These are phyloP conservation scores for Trachurus trachurus DNA, from an alignment of 2,797 vertebrate species.

Conservation along the genomic window DNA sequence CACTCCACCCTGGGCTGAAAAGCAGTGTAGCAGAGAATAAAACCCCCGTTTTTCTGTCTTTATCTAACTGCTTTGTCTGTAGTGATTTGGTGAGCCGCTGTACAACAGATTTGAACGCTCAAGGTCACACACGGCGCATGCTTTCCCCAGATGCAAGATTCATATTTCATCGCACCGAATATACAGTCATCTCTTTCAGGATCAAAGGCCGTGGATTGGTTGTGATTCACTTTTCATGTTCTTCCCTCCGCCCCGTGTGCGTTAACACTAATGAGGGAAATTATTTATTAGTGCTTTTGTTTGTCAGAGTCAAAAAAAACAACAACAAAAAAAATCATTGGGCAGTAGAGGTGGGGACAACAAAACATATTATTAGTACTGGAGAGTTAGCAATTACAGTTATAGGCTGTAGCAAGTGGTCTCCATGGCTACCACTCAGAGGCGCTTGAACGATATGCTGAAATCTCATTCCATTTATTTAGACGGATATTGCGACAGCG, in stretches of 20 bases:
- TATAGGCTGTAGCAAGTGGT: slow-evolving; percentile 18
- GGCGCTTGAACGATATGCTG: too few relatives aligned
- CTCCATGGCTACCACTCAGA: slow-evolving; percentile 27
- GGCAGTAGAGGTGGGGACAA: neutral
- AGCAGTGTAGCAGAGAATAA: slow-evolving; percentile 8
- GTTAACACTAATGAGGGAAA: neutral
- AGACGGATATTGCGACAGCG: too few relatives aligned
- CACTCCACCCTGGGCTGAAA: slow-evolving; percentile 8
- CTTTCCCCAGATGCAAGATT: slow-evolving; percentile 20
- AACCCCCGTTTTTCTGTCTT: slow-evolving; percentile 9
- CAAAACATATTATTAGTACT: neutral
- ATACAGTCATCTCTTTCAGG: slow-evolving; percentile 35
- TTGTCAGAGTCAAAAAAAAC: neutral
- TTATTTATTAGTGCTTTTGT: slow-evolving; percentile 13
- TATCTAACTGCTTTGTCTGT: slow-evolving; percentile 12
- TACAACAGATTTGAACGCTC: slow-evolving; percentile 21
- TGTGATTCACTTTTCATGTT: slow-evolving; percentile 16
- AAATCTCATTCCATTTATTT: too few relatives aligned
- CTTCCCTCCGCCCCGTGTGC: neutral
- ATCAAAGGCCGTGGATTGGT: slow-evolving; percentile 43
- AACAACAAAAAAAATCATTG: neutral
- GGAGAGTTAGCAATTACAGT: slow-evolving; percentile 12
- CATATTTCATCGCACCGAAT: neutral
- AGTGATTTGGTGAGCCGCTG: neutral
- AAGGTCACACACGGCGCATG: slow-evolving; percentile 30